Conservation (phyloP, 2,113 vertebrate genomes). For the Proterorhinus semilunaris region DNA sequence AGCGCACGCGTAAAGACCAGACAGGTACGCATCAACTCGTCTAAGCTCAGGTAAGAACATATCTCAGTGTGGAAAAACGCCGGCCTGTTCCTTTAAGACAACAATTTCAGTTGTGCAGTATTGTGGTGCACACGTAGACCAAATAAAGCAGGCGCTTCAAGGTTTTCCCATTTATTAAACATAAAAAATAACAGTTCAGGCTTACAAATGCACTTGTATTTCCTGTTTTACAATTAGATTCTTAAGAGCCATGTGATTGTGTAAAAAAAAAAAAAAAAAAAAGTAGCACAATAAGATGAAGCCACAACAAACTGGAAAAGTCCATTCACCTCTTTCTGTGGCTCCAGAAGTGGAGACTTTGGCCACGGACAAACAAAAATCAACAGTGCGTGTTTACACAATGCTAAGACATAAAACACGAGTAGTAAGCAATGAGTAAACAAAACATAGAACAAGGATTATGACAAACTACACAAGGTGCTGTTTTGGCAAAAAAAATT, state of each 20-base stretch:
- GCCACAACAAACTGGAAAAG: slow-evolving; percentile 12
- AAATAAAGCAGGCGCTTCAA: no score
- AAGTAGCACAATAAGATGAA: slow-evolving; percentile 27
- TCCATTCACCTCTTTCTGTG: slow-evolving; percentile 17
- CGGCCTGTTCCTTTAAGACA: no score
- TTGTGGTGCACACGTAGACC: neutral
- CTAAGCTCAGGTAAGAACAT: no score
- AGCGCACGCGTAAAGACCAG: no score
- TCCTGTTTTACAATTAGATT: slow-evolving; percentile 5
- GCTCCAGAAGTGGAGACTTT: slow-evolving; percentile 34
- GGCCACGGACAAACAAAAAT: slow-evolving; percentile 49
- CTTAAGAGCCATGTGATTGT: neutral
- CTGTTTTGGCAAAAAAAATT: slow-evolving; percentile 30
- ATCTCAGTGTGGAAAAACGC: no score
- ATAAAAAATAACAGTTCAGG: slow-evolving; percentile 31
- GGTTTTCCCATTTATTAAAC: slow-evolving; percentile 35
- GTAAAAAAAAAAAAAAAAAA: no score
- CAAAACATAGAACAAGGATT: slow-evolving; percentile 24
- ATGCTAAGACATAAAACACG: slow-evolving; percentile 46
- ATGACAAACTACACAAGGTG: slow-evolving; percentile 35
- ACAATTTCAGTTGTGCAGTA: neutral
- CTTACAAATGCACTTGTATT: neutral
- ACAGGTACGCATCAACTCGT: no score
- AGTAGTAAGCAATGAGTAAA: no score
- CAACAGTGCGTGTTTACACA: slow-evolving; percentile 50